A percentile compares a stretch with the other conserved stretches of the same genome.
These are phyloP conservation scores for Stichopus horrens DNA, from an alignment of 53 echinoderm and acorn worm species.

Conservation along the genomic window DNA sequence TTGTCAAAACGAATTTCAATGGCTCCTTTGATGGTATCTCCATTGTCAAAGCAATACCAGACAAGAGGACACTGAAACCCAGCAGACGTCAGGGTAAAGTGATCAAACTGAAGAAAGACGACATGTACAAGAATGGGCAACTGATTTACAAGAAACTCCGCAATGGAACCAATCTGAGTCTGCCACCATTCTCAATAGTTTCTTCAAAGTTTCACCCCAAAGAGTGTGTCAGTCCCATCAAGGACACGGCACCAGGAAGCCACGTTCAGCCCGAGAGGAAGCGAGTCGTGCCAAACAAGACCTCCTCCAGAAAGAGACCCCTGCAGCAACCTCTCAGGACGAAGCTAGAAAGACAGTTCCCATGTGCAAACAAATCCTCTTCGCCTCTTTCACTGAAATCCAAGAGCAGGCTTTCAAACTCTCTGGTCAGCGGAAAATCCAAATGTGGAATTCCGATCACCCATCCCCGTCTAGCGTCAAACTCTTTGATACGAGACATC, in stretches of 20 bases:
- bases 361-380: slow-evolving; percentile 28
- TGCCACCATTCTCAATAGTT: not conserved
- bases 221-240: not conserved
- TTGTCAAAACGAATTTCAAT: not conserved
- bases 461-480: slow-evolving; percentile 43
- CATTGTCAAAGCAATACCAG: not conserved
- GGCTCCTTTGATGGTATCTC: not conserved
- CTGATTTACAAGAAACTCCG: slow-evolving; percentile 18
- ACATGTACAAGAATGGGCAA: slow-evolving; percentile 30
- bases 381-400: not conserved
- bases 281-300: not conserved
- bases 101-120: slow-evolving; percentile 2
- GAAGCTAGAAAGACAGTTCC: slow-evolving; percentile 31
- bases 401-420: not conserved
- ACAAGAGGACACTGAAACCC: not conserved
- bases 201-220: not conserved
- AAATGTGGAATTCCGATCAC: slow-evolving; percentile 32
- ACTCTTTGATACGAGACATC: slow-evolving; percentile 27
- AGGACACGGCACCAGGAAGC: not conserved
- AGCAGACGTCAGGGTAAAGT: not conserved
- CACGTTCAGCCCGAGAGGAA: not conserved
- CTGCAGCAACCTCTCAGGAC: slow-evolving; percentile 13
- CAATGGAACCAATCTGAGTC: slow-evolving; percentile 32
- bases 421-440: not conserved
- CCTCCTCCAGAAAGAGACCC: not conserved